Base-by-base conservation (phyloP, 2,113 vertebrate species). In the Seriola rivoliana region DNA sequence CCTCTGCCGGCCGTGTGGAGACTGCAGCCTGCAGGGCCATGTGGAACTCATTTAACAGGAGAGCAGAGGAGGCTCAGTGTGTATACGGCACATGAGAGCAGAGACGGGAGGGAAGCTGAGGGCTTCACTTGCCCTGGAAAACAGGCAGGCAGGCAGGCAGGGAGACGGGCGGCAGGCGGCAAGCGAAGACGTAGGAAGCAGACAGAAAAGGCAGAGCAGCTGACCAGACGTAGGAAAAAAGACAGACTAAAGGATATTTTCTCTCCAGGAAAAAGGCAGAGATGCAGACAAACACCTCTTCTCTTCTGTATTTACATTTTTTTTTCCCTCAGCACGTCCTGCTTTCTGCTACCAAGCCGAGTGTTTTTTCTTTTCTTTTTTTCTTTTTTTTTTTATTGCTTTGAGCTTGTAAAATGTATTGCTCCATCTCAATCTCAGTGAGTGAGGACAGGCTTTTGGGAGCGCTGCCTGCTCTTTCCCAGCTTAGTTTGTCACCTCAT, bases 21-120 rank as follows among this genome's bases (percentile, higher is more conserved):
- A 44, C 78, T 84, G 72, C 84, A 82, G 85, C 82, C 88, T 80
- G 86, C 78, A 84, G 90, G 76, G 73, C 88, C 91, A 92, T 89
- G 93, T 90, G 92, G 84, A 92, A 89, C 88, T 90, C 85, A 91
- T 94, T 93, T 92, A 92, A 66, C 80, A 73, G 79, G 66, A 89
- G 82, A 79, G 79, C 81, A 86, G 71, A 80, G 85, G 80, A 78
- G 80, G 76, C 73, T 59, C 73, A 76, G 74, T 66, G 88, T 32
- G 40, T 81, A 9, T 29, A 78, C 67, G 36, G 79, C 80, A 44
- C 69, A 80, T 40, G 80, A 83, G 81, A 74, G 79, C n/a, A 12
- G 68, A 19, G 85, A 36, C 62, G 78, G 66, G 71, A 72, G 81
- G 75, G 75, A 71, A 65, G 82, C 50, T 16, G 75, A 82, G 77